Evolutionary conservation across 2,797 vertebrate genomes (phyloP), one percentile per base, ranked within the genome.

Genomic region (Acanthurus leucopareius): DNA sequence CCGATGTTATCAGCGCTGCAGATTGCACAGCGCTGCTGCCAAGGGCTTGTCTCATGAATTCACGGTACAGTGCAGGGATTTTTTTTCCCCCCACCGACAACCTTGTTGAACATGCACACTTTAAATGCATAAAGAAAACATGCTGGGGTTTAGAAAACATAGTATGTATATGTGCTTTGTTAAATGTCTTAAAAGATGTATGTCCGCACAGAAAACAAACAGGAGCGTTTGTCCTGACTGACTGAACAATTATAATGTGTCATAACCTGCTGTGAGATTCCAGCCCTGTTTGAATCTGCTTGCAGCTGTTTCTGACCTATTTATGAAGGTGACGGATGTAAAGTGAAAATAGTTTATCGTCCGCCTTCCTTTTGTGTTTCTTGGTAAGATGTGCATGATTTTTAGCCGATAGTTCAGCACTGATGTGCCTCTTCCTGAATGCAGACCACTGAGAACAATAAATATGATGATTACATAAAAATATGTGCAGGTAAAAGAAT

Each of bases 241-340:
- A 58, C 65, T 57, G 68, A 75, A 78, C 80, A 79, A 17, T 77
- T 80, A 54, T 42, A 53, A 54, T 75, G 79, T 81, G 83, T 84
- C 67, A 75, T 73, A 81, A 87, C 73, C 86, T 56, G 74, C 78
- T 74, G 75, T 63, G 70, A 76, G 78, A 74, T 53, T 73, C 42
- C 59, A 79, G 80, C 77, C 28, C 70, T 28, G 80, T 19, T 77
- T 80, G 78, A 89, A 82, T 74, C 84, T 47, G 84, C 88, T 85
- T 4, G 77, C 86, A 86, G 79, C 83, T 64, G 86, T 71, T 65
- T 81, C 83, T 89, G 89, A 89, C 88, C 88, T 80, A 89, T 89
- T 89, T 89, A 60, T 84, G 69, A 83, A 75, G 72, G 83, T 65
- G 79, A 86, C 78, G 83, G 84, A 85, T 86, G 40, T 3, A 85